phyloP scores from a whole-genome alignment of 2,797 vertebrate genomes.

The Acrocephalus scirpaceus region DNA sequence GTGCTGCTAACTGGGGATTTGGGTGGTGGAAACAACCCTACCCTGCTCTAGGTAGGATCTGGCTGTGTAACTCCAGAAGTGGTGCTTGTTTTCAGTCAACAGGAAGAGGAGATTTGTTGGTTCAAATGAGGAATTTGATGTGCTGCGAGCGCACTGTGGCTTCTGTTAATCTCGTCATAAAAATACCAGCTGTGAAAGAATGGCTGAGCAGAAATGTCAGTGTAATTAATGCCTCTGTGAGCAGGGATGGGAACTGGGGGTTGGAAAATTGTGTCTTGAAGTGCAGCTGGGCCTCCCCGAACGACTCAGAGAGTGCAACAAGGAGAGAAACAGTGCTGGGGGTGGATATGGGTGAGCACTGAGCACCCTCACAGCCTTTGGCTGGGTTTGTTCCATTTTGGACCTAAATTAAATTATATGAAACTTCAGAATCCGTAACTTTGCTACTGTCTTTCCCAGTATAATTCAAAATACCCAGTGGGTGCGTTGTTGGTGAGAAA shows the following conservation, averaged over 20 bases:
- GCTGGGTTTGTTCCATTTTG: neutral
- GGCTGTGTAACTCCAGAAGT: neutral
- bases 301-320: accelerated
- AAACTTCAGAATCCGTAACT: neutral
- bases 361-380: neutral
- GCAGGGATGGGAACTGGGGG: neutral
- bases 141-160: neutral
- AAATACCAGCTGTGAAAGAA: neutral
- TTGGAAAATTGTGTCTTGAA: neutral
- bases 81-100: neutral
- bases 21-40: neutral
- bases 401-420: neutral
- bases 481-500: neutral
- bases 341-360: neutral
- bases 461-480: neutral
- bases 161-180: neutral
- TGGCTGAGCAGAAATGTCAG: neutral
- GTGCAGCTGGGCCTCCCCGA: neutral
- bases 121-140: neutral
- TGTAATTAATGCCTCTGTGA: neutral
- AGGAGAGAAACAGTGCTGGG: neutral
- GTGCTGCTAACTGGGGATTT: neutral
- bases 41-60: neutral
- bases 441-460: neutral
- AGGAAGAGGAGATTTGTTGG: neutral